phyloP scores from a whole-genome alignment of 2,113 vertebrate species.

The Bubo bubo region DNA sequence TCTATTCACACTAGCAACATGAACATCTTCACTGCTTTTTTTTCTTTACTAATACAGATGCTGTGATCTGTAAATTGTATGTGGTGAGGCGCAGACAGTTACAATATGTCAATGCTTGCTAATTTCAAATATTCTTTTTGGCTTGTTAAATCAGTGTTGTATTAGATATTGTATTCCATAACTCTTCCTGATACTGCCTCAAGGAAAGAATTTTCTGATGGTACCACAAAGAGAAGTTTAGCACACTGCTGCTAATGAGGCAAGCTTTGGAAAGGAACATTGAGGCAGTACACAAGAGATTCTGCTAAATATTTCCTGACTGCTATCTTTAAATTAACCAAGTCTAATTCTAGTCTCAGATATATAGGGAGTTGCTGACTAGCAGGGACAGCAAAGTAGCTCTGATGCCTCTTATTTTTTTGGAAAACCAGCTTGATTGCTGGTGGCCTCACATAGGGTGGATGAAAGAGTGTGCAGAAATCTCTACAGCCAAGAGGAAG shows the following conservation, averaged over 20 bases:
- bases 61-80: not conserved
- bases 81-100: not conserved
- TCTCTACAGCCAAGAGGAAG: not conserved
- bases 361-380: not conserved
- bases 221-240: not conserved
- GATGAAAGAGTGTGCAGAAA: not conserved
- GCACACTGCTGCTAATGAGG: not conserved
- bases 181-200: not conserved
- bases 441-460: not conserved
- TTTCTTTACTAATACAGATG: not conserved
- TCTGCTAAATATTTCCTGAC: not conserved
- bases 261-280: not conserved
- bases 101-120: not conserved
- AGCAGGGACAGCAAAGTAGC: not conserved
- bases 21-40: not conserved
- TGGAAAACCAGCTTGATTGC: not conserved
- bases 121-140: not conserved
- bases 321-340: not conserved
- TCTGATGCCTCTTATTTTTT: not conserved
- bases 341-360: not conserved
- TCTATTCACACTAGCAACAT: not conserved
- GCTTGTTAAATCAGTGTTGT: not conserved
- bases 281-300: not conserved
- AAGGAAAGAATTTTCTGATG: not conserved
- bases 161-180: not conserved